A percentile compares a stretch with the other conserved stretches of the same genome.
Conservation (phyloP, 1,140 invertebrate genomes). For the Gonatopus flavifemur region DNA sequence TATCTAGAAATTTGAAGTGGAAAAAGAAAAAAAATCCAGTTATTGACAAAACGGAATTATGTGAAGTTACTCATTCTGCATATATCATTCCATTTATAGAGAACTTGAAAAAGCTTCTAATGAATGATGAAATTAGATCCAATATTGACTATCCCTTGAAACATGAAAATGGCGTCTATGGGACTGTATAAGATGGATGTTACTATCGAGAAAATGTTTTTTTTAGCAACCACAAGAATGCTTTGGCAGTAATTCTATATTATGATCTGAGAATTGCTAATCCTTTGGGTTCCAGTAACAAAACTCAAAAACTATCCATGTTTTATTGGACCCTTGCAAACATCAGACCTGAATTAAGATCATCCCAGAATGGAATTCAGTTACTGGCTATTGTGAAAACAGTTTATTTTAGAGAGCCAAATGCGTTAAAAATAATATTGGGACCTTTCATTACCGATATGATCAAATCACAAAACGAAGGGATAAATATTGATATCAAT, state of each 20-base stretch:
- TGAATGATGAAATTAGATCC: not conserved
- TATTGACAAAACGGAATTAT: not conserved
- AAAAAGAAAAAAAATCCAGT: not conserved
- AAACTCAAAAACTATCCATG: slow-evolving; percentile 13
- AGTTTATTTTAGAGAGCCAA: slow-evolving; percentile 10
- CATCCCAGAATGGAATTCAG: not conserved
- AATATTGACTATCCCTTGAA: not conserved
- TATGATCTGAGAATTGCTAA: slow-evolving; percentile 9
- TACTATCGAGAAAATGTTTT: not conserved
- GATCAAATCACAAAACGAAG: not conserved
- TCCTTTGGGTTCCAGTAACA: slow-evolving; percentile 5
- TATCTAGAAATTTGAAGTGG: not conserved
- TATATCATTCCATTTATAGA: not conserved
- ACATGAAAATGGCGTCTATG: not conserved
- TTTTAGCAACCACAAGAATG: not conserved
- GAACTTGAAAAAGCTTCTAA: not conserved
- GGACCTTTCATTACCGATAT: not conserved
- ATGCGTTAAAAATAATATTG: not conserved
- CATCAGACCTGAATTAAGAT: slow-evolving; percentile 6
- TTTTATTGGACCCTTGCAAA: slow-evolving; percentile 15
- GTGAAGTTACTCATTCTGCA: not conserved
- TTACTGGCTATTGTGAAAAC: slow-evolving; percentile 2
- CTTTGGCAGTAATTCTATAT: not conserved
- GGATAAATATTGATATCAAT: not conserved
- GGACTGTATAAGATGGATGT: not conserved